Conservation (phyloP, 2,113 vertebrate genomes). For the Otocyon megalotis region DNA sequence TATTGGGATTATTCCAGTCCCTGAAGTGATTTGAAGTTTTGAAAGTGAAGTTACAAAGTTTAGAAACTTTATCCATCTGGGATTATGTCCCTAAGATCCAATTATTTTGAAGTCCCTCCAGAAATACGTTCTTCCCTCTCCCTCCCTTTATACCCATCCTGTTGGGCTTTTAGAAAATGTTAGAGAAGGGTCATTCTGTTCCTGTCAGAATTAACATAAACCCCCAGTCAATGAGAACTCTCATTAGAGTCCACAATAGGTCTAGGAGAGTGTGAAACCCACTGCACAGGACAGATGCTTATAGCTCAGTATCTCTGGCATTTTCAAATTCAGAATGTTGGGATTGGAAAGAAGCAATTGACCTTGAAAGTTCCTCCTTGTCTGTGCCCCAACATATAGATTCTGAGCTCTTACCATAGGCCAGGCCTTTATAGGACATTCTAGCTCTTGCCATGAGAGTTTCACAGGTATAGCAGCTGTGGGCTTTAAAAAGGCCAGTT, state of each 20-base stretch:
- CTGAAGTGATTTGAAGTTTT: constrained; percentile 74
- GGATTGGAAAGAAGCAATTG: neutral
- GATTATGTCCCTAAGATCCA: constrained; percentile 71
- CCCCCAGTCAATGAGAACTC: neutral
- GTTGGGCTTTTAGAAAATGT: neutral
- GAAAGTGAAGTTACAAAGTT: constrained; percentile 62
- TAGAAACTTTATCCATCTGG: constrained; percentile 57
- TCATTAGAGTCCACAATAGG: neutral
- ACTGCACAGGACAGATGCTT: neutral
- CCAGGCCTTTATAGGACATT: neutral
- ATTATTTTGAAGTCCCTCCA: constrained; percentile 67
- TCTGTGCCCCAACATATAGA: neutral
- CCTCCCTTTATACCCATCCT: neutral
- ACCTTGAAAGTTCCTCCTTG: neutral
- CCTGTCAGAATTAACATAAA: neutral
- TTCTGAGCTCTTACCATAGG: neutral
- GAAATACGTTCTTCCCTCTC: neutral
- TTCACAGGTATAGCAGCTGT: neutral
- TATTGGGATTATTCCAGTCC: constrained; percentile 58
- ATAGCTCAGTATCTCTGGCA: neutral
- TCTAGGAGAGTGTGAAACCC: neutral
- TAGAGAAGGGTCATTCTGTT: neutral
- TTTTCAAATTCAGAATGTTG: constrained; percentile 9
- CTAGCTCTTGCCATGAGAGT: neutral
- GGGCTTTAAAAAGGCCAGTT: neutral